Percentiles rank a stretch among this genome's conserved stretches.
Conservation (phyloP, 2,797 vertebrate species). For the Pseudomugil tenellus region DNA sequence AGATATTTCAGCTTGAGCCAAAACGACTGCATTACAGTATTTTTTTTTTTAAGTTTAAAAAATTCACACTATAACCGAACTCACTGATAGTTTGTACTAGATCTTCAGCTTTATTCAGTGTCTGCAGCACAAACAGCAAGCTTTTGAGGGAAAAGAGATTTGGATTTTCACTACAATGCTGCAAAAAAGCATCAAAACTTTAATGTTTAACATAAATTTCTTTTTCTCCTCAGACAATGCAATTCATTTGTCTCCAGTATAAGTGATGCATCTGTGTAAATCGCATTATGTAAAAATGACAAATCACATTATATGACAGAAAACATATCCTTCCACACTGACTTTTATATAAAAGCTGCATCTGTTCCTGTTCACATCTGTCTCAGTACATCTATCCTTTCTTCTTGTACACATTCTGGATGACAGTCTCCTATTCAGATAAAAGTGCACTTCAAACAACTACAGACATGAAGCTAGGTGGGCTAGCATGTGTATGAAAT, state of each 20-base stretch:
- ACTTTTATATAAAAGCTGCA: background rate
- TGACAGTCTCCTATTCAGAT: constrained; percentile 40
- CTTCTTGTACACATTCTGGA: constrained; percentile 25
- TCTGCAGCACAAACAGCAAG: background rate
- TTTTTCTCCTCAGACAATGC: background rate
- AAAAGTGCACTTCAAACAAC: constrained; percentile 53
- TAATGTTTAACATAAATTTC: background rate
- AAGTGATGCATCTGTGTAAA: constrained; percentile 2
- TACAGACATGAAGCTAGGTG: constrained; percentile 43
- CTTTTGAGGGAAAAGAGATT: background rate
- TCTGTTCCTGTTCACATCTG: constrained; percentile 4
- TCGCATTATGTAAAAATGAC: background rate
- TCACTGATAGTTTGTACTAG: background rate
- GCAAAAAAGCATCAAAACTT: background rate
- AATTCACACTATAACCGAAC: background rate
- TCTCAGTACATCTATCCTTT: constrained; percentile 11
- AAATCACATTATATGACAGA: background rate
- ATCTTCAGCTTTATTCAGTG: background rate
- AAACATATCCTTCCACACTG: background rate
- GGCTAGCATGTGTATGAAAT: constrained; percentile 59
- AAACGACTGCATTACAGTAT: background rate
- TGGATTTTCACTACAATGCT: background rate
- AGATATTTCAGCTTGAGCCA: background rate
- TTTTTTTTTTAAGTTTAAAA: background rate
- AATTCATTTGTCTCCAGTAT: background rate